A percentile compares a stretch with the other conserved stretches of the same genome.
Conservation (phyloP, 2,113 vertebrate species). For the Sinocyclocheilus maitianheensis region DNA sequence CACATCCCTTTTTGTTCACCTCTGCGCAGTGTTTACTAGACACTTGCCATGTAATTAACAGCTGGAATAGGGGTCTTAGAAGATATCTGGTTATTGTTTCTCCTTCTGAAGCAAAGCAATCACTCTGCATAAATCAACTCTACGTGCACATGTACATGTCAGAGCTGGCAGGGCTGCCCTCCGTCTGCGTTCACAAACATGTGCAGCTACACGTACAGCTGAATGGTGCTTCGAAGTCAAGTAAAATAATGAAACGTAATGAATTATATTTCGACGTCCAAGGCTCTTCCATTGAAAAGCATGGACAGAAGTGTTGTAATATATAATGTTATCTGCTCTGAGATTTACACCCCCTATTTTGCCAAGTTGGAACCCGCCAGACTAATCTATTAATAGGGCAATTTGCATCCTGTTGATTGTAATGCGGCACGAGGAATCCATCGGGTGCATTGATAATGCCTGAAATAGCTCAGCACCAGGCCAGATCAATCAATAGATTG, state of each 20-base stretch:
- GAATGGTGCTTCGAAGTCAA: constrained; percentile 13
- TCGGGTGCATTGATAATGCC: constrained; percentile 27
- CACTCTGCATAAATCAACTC: constrained; percentile 22
- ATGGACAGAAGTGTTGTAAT: not conserved
- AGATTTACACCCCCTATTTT: constrained; percentile 21
- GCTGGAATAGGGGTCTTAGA: constrained; percentile 24
- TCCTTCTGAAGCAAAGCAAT: not conserved
- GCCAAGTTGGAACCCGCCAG: constrained; percentile 15
- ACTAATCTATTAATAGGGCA: constrained; percentile 20
- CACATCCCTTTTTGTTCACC: constrained; percentile 16
- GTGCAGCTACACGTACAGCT: constrained; percentile 17
- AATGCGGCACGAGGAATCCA: constrained; percentile 1
- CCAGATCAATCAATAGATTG: constrained; percentile 18
- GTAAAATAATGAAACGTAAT: constrained; percentile 40
- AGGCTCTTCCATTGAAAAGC: constrained; percentile 14
- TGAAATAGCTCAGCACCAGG: constrained; percentile 4
- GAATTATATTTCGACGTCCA: constrained; percentile 41
- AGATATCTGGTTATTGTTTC: constrained; percentile 37
- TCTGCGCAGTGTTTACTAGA: constrained; percentile 21
- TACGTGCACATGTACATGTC: constrained; percentile 13
- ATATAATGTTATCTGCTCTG: not conserved
- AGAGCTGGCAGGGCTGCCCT: not conserved
- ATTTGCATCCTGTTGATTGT: constrained; percentile 25
- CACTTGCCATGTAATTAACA: constrained; percentile 32
- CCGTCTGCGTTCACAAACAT: not conserved